Conservation (phyloP, 1,140 invertebrate genomes). For the Nomia melanderi region DNA sequence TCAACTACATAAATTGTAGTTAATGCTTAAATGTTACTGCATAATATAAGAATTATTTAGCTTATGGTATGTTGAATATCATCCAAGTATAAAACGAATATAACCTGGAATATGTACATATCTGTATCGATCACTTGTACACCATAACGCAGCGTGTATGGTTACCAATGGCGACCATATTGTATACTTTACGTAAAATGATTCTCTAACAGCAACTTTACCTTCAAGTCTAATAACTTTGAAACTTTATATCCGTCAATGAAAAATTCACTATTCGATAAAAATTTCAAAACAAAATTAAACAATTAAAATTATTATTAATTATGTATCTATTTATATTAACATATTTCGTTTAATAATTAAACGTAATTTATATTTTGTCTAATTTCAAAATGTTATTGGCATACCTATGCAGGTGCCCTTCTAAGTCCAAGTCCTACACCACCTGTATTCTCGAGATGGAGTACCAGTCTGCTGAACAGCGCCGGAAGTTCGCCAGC, state of each 20-base stretch:
- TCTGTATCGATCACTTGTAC: background rate
- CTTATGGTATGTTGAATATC: background rate
- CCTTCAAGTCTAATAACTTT: background rate
- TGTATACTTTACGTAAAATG: background rate
- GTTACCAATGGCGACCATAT: background rate
- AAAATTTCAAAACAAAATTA: too few relatives aligned
- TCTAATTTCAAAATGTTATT: background rate
- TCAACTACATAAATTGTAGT: too few relatives aligned
- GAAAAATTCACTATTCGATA: too few relatives aligned
- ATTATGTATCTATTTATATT: too few relatives aligned
- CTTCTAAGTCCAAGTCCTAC: conserved; percentile 81
- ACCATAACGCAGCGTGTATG: background rate
- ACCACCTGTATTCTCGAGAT: conserved; percentile 86
- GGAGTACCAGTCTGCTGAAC: conserved; percentile 92
- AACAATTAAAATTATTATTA: too few relatives aligned
- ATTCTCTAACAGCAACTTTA: background rate
- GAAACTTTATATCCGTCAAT: too few relatives aligned
- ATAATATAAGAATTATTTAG: background rate
- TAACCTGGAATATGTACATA: background rate
- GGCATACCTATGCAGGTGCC: conserved; percentile 57
- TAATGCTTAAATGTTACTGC: background rate
- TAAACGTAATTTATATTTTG: too few relatives aligned
- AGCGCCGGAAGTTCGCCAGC: conserved; percentile 86
- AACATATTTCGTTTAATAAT: too few relatives aligned
- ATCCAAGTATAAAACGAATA: background rate